Percentiles rank a stretch among this genome's conserved stretches.
Conservation (phyloP, 2,113 vertebrate species). For the Nycticebus coucang region DNA sequence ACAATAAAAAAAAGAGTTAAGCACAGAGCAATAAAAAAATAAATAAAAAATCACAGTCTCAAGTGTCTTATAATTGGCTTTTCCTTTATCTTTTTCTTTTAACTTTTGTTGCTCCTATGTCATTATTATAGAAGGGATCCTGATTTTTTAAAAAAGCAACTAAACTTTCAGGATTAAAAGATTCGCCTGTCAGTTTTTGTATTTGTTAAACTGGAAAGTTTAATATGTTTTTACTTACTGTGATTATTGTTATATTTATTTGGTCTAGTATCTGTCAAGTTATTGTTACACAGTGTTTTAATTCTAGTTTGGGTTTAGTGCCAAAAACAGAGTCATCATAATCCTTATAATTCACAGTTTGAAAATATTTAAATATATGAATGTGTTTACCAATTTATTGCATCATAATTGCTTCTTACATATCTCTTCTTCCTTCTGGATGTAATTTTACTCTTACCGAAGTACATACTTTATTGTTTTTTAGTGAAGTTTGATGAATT, state of each 20-base stretch:
- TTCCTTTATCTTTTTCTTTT: neutral
- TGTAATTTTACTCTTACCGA: neutral
- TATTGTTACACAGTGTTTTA: neutral
- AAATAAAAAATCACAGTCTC: neutral
- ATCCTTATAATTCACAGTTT: neutral
- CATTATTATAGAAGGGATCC: neutral
- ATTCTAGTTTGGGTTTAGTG: neutral
- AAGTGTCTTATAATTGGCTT: neutral
- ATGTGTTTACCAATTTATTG: neutral
- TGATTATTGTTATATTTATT: neutral
- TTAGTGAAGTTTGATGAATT: neutral
- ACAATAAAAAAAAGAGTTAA: too few species aligned
- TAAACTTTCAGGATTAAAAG: neutral
- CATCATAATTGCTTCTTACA: neutral
- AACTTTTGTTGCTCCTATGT: neutral
- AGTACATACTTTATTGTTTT: slow-evolving; percentile 16
- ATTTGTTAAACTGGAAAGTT: neutral
- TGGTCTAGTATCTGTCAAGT: neutral
- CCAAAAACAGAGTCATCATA: neutral
- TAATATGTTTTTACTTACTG: neutral
- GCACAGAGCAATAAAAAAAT: too few species aligned
- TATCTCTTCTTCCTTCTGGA: neutral
- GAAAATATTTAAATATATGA: neutral
- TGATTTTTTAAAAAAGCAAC: neutral
- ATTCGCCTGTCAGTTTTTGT: neutral